Percentiles rank a stretch among this genome's conserved stretches.
Evolutionary conservation across 2,113 vertebrate genomes (phyloP).

Genomic region (Lucifuga dentata): DNA sequence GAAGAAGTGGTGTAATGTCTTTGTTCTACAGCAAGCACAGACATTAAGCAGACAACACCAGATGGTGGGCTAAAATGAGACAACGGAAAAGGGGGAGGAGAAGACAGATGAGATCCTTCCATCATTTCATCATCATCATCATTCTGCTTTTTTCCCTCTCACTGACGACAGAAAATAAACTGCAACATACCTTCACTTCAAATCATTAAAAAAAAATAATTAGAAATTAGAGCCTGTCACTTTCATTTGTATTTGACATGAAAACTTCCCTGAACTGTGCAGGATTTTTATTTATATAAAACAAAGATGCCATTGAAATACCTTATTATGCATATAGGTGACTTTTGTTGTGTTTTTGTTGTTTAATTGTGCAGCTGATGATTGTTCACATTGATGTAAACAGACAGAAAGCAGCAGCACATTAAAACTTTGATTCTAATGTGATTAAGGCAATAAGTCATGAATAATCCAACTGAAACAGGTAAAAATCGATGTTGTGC

Average conservation of each 20-base stretch:
- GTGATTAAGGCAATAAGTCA: too few species aligned
- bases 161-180: conserved; percentile 52
- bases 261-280: background rate
- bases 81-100: conserved; percentile 71
- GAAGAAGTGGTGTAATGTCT: conserved; percentile 65
- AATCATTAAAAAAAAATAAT: background rate
- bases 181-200: conserved; percentile 18
- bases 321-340: too few species aligned
- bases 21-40: conserved; percentile 72
- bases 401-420: too few species aligned
- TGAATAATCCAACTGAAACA: too few species aligned
- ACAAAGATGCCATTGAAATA: too few species aligned
- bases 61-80: conserved; percentile 79
- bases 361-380: too few species aligned
- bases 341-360: too few species aligned
- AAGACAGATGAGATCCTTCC: conserved; percentile 67
- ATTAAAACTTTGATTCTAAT: too few species aligned
- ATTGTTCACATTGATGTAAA: too few species aligned
- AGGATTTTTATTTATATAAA: background rate
- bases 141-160: conserved; percentile 60
- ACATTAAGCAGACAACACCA: conserved; percentile 78
- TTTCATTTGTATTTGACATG: background rate
- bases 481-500: too few species aligned
- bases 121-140: conserved; percentile 76
- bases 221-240: background rate